Percentiles rank a stretch among this genome's conserved stretches.
Conservation (phyloP, 1,140 invertebrate species). For the Zaprionus africanus region DNA sequence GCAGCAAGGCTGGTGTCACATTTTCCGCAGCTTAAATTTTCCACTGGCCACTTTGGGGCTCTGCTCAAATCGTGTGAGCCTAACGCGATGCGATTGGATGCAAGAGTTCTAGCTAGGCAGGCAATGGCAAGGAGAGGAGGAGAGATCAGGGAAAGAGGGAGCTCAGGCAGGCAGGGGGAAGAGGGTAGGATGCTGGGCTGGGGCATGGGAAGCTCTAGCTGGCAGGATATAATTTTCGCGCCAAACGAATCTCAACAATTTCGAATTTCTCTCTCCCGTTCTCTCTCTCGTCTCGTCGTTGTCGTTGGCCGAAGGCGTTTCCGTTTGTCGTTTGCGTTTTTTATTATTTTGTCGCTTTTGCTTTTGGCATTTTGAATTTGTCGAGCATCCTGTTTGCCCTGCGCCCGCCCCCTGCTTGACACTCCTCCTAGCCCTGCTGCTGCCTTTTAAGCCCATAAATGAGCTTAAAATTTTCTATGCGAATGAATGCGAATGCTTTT, state of each 20-base stretch:
- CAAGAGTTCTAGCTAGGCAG: constrained; percentile 23
- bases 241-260: constrained; percentile 79
- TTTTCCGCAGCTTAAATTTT: constrained; percentile 81
- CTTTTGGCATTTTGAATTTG: constrained; percentile 72
- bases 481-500: constrained; percentile 83
- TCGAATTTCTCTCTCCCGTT: constrained; percentile 51
- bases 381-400: constrained; percentile 66
- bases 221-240: constrained; percentile 75
- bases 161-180: constrained; percentile 15
- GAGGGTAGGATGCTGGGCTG: neutral
- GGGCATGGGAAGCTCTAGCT: neutral
- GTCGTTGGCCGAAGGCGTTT: constrained; percentile 63
- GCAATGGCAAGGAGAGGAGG: neutral
- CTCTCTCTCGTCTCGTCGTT: no score
- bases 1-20: constrained; percentile 68
- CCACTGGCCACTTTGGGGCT: constrained; percentile 59
- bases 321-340: constrained; percentile 65
- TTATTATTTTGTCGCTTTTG: constrained; percentile 71
- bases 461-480: constrained; percentile 84
- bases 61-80: constrained; percentile 41
- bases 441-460: constrained; percentile 81
- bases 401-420: neutral
- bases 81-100: constrained; percentile 64
- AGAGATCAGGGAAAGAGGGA: neutral
- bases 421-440: neutral